A percentile compares a stretch with the other conserved stretches of the same genome.
Conservation (phyloP, 2,797 vertebrate species). For the Gallinago stenura region DNA sequence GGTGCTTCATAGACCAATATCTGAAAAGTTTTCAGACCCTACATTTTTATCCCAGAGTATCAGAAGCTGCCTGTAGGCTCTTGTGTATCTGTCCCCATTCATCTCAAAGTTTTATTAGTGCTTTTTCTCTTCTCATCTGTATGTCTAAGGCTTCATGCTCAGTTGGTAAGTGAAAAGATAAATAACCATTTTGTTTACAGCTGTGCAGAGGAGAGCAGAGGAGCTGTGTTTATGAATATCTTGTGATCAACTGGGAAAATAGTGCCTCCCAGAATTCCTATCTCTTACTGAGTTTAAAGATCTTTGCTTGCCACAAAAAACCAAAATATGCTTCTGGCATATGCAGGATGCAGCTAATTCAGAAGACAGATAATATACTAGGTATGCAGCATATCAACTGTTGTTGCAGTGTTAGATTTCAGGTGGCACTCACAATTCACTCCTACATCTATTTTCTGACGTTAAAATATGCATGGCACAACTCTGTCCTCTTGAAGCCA, state of each 20-base stretch:
- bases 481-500: neutral
- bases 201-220: neutral
- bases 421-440: neutral
- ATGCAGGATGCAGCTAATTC: neutral
- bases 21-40: neutral
- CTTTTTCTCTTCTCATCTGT: neutral
- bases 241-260: neutral
- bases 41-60: neutral
- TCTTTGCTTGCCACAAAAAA: neutral
- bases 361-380: neutral
- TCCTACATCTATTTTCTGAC: neutral
- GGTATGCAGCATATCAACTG: neutral
- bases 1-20: neutral
- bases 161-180: neutral
- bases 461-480: neutral
- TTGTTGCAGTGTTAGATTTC: neutral
- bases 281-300: neutral
- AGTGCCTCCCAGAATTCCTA: neutral
- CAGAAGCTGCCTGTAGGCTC: neutral
- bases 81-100: neutral
- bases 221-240: neutral
- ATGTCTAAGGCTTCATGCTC: neutral
- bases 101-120: neutral
- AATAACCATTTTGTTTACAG: neutral
- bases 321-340: neutral